phyloP scores from a whole-genome alignment of 2,888 invertebrate genomes.

The Amorpha juglandis region DNA sequence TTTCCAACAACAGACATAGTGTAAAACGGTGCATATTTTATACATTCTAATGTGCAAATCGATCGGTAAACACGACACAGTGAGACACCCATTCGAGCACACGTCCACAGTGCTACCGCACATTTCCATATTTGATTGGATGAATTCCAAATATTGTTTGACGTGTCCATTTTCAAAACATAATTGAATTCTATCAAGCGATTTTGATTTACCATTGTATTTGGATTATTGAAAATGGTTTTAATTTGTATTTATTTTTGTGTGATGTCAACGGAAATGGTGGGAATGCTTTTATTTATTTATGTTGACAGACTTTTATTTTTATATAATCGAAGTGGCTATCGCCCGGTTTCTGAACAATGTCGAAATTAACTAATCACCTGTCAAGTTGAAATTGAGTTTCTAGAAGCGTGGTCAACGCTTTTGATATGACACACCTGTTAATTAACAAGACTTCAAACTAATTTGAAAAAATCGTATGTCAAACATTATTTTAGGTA shows the following conservation, averaged over 20 bases:
- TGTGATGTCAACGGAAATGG: background rate
- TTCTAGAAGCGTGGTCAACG: no score
- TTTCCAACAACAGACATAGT: background rate
- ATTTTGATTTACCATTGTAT: conserved; percentile 7
- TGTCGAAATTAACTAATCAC: no score
- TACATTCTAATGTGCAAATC: background rate
- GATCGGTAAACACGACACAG: conserved; percentile 11
- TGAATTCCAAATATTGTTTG: conserved; percentile 51
- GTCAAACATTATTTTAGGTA: no score
- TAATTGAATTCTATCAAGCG: conserved; percentile 33
- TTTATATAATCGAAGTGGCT: no score
- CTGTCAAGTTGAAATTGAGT: no score
- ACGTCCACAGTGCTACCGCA: background rate
- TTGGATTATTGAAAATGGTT: background rate
- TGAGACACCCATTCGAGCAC: background rate
- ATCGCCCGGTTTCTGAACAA: no score
- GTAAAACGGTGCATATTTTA: background rate
- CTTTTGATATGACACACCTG: no score
- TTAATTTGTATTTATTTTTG: background rate
- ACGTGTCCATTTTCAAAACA: conserved; percentile 48
- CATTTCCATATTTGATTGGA: conserved; percentile 72
- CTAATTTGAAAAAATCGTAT: no score
- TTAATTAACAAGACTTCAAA: no score
- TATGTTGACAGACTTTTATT: background rate
- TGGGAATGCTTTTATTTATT: background rate